Evolutionary conservation across 2,797 vertebrate genomes (phyloP), one percentile per base, ranked within the genome.

Genomic region (Phoeniculus purpureus): DNA sequence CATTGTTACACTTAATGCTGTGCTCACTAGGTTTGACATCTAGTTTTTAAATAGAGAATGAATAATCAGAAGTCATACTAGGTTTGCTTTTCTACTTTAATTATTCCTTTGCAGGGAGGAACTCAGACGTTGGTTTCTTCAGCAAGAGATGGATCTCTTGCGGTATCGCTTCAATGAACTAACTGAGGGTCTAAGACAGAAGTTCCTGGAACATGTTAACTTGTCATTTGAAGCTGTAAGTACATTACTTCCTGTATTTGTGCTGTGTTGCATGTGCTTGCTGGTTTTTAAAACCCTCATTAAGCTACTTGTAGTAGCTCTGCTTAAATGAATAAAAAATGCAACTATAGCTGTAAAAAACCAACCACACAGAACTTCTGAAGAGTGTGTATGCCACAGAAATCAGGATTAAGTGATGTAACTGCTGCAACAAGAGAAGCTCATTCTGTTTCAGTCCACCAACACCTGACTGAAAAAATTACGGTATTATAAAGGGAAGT

Each of bases 101-200:
- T 16, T 19, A 15, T 90, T 23, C 94, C 9, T 34, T 92, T 97
- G 29, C 93, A 99, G 99, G 51, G 99, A 99, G 94, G 99, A 99
- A 85, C 98, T 99, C 68, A 98, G 99, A 47, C 98, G 99, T 27
- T 99, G 99, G 99, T 99, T 99, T 94, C 99, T 99, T 93, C 99
- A 99, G 87, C 99, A 99, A 95, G 99, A 99, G 97, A 98, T 99
- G 91, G 99, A 99, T 96, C 98, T 99, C 27, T 99, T 99, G 89
- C 98, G 98, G 52, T 98, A 98, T 32, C 98, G 98, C 67, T 99
- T 99, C 93, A 94, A 10, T 32, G 22, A 95, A 3, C 97, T 99
- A 61, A 3, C 1, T 11, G 16, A 91, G 2, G 17, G 80, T 50
- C 95, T 98, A 90, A 98, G 98, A 94, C 98, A 98, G 56, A 97